Base-by-base conservation (phyloP, 2,888 invertebrate species). In the Amorpha juglandis region DNA sequence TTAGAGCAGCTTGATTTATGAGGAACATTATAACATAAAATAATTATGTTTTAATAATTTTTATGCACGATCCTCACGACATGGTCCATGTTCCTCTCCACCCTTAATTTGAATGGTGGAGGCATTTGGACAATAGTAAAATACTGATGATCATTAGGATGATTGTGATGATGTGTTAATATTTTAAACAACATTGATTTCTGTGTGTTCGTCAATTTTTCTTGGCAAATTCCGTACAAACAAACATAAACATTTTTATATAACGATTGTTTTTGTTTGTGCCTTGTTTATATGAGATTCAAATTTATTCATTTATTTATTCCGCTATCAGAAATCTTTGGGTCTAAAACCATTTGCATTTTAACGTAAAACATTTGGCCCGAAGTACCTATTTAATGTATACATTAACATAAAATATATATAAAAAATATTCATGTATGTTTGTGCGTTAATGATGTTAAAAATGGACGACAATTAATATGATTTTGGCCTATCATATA, bases 251-350 rank as follows among this genome's bases (percentile, higher is more conserved):
- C 27, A 27, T 27, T 27, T 58, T 19, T 42, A 42, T 58, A 19
- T 58, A 6, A 1, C 16, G 4, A 58, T 42, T 58, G 55, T 55
- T 55, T 55, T 48, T 63, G 35, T 62, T 62, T 48, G 63, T 50
- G 48, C 63, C 33, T 47, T 42, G 42, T 19, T 42, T 38, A 58
- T 16, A 55, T 55, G 38, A 58, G 19, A 58, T 58, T 58, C 19
- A 58, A 58, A 58, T 58, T 58, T 42, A 58, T 58, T 58, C 58
- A 58, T 58, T 42, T 58, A 58, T 58, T 58, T 58, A 42, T 58
- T 58, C 12, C 38, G 11, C 42, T 11, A 38, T 58, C 14, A 19
- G 19, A 12, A 6, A 19, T 12, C 16, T 9, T 19, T 42, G 19
- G 12, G 38, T 58, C 38, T 4, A 58, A 6, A 35, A 38, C 33